Evolutionary conservation across 2,113 vertebrate species (phyloP).

Genomic region (Motacilla tschutschensis): DNA sequence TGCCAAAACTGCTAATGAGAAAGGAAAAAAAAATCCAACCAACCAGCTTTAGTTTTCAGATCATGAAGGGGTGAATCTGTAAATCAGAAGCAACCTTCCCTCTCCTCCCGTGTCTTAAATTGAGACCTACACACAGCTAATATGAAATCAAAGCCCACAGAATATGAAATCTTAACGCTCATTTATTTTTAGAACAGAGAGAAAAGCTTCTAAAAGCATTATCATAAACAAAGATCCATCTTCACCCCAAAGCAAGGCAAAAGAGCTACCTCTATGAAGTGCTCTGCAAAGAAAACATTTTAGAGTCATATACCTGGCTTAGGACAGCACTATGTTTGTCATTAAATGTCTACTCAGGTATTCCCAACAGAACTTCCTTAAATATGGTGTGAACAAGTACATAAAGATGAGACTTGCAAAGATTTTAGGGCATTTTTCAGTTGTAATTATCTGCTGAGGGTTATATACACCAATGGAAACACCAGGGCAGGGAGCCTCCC

Average conservation of each 20-base stretch:
- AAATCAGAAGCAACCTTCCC: neutral
- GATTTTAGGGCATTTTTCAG: neutral
- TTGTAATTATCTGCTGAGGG: neutral
- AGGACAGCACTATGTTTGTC: neutral
- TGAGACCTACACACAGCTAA: neutral
- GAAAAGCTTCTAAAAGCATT: neutral
- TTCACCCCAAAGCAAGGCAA: neutral
- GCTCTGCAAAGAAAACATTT: neutral
- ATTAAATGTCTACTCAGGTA: neutral
- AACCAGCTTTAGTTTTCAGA: neutral
- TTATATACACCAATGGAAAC: neutral
- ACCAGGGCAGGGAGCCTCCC: neutral
- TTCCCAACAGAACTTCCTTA: neutral
- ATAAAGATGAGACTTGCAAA: neutral
- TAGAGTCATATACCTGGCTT: neutral
- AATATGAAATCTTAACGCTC: neutral
- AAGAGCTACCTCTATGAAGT: neutral
- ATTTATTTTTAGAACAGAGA: neutral
- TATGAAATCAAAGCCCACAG: neutral
- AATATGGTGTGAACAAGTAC: fast-evolving
- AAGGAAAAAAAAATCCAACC: neutral
- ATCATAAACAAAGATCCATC: neutral
- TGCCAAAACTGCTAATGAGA: neutral
- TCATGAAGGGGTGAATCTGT: neutral
- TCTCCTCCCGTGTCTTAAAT: neutral